Percentiles rank a stretch among this genome's conserved stretches.
phyloP scores from a whole-genome alignment of 2,888 invertebrate genomes.

The Drosophila maculinotata region DNA sequence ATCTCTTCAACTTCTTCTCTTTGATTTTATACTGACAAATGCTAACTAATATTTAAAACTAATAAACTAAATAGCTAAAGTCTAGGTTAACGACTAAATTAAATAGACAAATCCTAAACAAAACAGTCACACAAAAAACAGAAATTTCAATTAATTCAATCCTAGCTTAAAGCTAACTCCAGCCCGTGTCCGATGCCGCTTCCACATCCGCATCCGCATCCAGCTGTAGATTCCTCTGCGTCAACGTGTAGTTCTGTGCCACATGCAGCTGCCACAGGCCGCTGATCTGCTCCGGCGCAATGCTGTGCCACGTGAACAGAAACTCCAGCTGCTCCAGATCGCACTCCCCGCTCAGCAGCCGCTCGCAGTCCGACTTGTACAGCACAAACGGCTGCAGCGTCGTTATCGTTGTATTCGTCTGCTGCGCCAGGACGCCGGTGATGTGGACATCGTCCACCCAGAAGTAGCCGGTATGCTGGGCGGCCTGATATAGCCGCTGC shows the following conservation, averaged over 20 bases:
- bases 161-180: slow-evolving; percentile 56
- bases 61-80: slow-evolving; percentile 31
- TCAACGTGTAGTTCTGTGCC: slow-evolving; percentile 44
- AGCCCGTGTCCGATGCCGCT: slow-evolving; percentile 34
- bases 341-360: slow-evolving; percentile 68
- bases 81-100: slow-evolving; percentile 39
- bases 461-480: slow-evolving; percentile 89
- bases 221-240: slow-evolving; percentile 23
- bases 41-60: slow-evolving; percentile 61
- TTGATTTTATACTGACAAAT: slow-evolving; percentile 34
- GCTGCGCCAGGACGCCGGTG: slow-evolving; percentile 88
- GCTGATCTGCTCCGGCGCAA: slow-evolving; percentile 84
- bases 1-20: slow-evolving; percentile 2
- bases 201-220: slow-evolving; percentile 17
- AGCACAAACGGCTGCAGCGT: slow-evolving; percentile 76
- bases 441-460: slow-evolving; percentile 94
- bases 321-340: slow-evolving; percentile 78
- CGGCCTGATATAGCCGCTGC: slow-evolving; percentile 87
- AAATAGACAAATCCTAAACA: slow-evolving; percentile 43
- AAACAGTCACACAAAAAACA: slow-evolving; percentile 56
- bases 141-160: slow-evolving; percentile 11
- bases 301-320: slow-evolving; percentile 84
- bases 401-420: slow-evolving; percentile 86
- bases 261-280: slow-evolving; percentile 84
- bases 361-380: slow-evolving; percentile 55